phyloP scores from a whole-genome alignment of 35 echinoderm and acorn worm genomes.

The Nesometra sesokonis region DNA sequence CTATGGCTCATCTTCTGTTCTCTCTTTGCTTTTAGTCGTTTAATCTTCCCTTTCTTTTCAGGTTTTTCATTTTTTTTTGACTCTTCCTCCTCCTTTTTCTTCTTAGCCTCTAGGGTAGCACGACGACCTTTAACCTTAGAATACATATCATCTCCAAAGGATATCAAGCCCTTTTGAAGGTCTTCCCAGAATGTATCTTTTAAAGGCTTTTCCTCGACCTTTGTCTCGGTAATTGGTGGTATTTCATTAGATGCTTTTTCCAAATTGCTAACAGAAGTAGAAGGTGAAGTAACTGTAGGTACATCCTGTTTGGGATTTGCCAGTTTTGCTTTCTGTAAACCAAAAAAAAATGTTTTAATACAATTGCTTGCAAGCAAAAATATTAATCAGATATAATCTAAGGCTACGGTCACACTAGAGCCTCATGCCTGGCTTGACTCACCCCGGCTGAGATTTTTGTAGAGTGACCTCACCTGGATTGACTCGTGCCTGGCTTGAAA shows the following conservation, averaged over 20 bases:
- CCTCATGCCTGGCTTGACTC: too few relatives aligned
- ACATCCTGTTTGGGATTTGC: conserved; percentile 1
- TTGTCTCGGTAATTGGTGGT: neutral
- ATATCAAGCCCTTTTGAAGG: conserved; percentile 69
- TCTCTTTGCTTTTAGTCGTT: neutral
- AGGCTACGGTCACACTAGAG: too few relatives aligned
- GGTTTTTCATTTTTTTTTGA: neutral
- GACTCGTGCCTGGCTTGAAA: too few relatives aligned
- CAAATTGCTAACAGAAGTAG: neutral
- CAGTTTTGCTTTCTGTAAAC: neutral
- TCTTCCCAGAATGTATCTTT: conserved; percentile 93
- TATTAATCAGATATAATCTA: too few relatives aligned
- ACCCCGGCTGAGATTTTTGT: too few relatives aligned
- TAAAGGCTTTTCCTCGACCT: neutral
- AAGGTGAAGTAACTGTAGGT: neutral
- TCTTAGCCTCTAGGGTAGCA: conserved; percentile 63
- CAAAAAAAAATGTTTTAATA: too few relatives aligned
- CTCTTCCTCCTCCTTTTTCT: conserved; percentile 6
- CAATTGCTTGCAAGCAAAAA: too few relatives aligned
- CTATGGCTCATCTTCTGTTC: neutral
- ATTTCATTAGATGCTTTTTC: neutral
- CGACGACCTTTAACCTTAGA: conserved; percentile 83
- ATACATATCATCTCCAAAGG: conserved; percentile 87
- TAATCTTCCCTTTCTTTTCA: neutral
- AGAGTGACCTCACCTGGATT: too few relatives aligned